Evolutionary conservation across 1,140 invertebrate genomes (phyloP), one percentile per base, ranked within the genome.

Genomic region (Drosophila serrata): DNA sequence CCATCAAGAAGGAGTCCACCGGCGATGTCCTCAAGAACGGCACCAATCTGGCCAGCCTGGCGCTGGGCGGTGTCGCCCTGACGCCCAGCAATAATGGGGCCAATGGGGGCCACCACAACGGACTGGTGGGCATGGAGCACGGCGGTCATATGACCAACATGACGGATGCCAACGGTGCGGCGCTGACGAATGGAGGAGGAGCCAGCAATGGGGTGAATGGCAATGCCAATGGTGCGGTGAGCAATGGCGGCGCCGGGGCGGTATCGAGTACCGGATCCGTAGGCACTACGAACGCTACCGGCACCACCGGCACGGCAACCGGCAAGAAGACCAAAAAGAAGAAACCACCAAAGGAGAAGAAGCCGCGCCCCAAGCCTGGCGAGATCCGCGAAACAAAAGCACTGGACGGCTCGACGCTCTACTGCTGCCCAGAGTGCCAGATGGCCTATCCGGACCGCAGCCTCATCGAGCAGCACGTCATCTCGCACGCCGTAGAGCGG

Each of bases 401-500:
- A 7, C 92, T 97, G 42, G 97, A 97, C 79, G 97, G 97, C 15
- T 96, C 96, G 9, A 97, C 96, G 0, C 92, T 97, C 2, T 97
- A 97, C 87, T 97, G 97, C 86, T 97, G 97, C 91, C 96, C 97
- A 1, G 96, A 97, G 87, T 97, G 97, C 90, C 96, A 98, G 90
- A 96, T 97, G 96, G 96, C 96, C 31, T 97, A 97, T 91, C 96
- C 96, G 1, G 96, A 97, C 91, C 95, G 96, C 69, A 96, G 96
- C 62, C 91, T 97, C 24, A 93, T 97, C 29, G 96, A 97, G 86
- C 96, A 97, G 80, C 96, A 97, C 92, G 93, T 97, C 8, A 94
- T 97, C n/a, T 96, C 96, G 22, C 97, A 97, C 91, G 97, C 96
- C 15, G 94, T 97, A 75, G 96, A 97, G 84, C 94, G 96, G 77